Percentiles rank a stretch among this genome's conserved stretches.
Conservation (phyloP, 1,140 invertebrate genomes). For the Euborellia annulipes region DNA sequence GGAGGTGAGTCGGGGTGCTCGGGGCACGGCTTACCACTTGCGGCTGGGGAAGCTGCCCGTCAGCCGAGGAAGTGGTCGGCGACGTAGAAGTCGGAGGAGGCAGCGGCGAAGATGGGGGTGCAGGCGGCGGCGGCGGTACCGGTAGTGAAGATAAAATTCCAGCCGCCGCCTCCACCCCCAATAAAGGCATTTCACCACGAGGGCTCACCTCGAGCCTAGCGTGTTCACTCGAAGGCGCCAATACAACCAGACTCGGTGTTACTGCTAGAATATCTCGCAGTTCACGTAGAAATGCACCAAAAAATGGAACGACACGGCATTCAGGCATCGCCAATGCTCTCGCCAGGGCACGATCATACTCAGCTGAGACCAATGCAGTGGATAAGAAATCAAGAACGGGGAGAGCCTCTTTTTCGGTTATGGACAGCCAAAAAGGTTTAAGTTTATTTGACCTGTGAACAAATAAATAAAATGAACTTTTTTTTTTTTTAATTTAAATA, state of each 20-base stretch:
- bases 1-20: too few relatives aligned
- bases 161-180: constrained; percentile 16
- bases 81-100: background rate
- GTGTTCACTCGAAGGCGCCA: constrained; percentile 26
- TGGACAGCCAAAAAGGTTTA: constrained; percentile 78
- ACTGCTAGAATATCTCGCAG: constrained; percentile 54
- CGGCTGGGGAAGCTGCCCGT: too few relatives aligned
- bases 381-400: constrained; percentile 67
- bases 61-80: background rate
- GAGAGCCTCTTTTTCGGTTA: constrained; percentile 60
- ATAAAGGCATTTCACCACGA: constrained; percentile 15
- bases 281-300: constrained; percentile 79
- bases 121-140: constrained; percentile 6
- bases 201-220: constrained; percentile 18
- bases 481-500: too few relatives aligned
- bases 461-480: too few relatives aligned
- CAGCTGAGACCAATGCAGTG: constrained; percentile 55
- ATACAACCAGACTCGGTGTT: constrained; percentile 47
- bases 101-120: constrained; percentile 14
- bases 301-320: constrained; percentile 80
- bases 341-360: constrained; percentile 64
- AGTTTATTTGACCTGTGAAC: constrained; percentile 71
- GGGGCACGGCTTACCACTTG: too few relatives aligned
- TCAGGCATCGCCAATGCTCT: constrained; percentile 72
- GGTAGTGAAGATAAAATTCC: background rate